Evolutionary conservation across 1,140 invertebrate genomes (phyloP).

Genomic region (Macrocentrus cingulum): DNA sequence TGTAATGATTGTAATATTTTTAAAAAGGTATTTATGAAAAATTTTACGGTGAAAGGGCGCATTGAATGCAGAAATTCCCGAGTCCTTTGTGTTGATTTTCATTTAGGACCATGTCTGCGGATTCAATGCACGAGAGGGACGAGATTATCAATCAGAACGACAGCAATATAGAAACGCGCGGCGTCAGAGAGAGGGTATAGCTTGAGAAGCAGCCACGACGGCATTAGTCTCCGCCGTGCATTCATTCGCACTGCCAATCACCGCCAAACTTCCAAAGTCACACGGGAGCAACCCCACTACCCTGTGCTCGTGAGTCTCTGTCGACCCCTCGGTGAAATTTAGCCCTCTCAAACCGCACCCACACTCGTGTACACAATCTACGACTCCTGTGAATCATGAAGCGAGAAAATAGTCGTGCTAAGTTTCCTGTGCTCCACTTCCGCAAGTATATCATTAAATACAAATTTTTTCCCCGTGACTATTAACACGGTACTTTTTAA

Average conservation of each 20-base stretch:
- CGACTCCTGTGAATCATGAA: background rate
- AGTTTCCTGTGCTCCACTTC: too few relatives aligned
- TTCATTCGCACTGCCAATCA: slow-evolving; percentile 45
- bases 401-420: too few relatives aligned
- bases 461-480: too few relatives aligned
- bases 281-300: slow-evolving; percentile 13
- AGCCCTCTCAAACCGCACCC: slow-evolving; percentile 1
- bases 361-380: background rate
- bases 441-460: too few relatives aligned
- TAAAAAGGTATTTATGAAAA: too few relatives aligned
- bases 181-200: slow-evolving; percentile 12
- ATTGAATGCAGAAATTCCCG: background rate
- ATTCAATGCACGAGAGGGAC: background rate
- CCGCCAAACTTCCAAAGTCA: slow-evolving; percentile 22
- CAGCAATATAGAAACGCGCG: slow-evolving; percentile 34
- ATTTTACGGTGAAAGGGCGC: too few relatives aligned
- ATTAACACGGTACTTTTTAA: too few relatives aligned
- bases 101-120: background rate
- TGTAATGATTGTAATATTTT: too few relatives aligned
- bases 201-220: slow-evolving; percentile 4
- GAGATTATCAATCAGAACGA: slow-evolving; percentile 44
- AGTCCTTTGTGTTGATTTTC: background rate
- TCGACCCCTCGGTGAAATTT: slow-evolving; percentile 1
- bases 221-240: slow-evolving; percentile 40
- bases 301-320: background rate